A percentile compares a stretch with the other conserved stretches of the same genome.
phyloP scores from a whole-genome alignment of 2,113 vertebrate genomes.

The Poecilia latipinna region DNA sequence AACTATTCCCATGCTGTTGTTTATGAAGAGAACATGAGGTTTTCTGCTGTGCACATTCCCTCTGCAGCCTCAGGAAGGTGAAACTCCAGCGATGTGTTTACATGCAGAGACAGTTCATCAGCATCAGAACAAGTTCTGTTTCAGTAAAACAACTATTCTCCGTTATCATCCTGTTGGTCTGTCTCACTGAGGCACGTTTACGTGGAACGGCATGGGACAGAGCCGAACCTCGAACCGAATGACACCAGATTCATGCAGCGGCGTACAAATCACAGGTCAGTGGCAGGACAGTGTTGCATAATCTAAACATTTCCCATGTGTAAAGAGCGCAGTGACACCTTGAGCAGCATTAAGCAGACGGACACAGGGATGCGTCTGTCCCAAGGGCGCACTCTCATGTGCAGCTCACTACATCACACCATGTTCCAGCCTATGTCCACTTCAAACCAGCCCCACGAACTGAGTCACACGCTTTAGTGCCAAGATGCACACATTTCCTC shows the following conservation, averaged over 20 bases:
- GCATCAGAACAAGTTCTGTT: background rate
- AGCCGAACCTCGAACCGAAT: background rate
- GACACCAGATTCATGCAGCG: slow-evolving; percentile 2
- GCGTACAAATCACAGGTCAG: slow-evolving; percentile 22
- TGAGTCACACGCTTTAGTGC: slow-evolving; percentile 3
- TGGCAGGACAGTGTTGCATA: slow-evolving; percentile 5
- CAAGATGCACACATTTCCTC: background rate
- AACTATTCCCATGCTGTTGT: too few species aligned
- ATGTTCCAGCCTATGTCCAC: background rate
- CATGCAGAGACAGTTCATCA: background rate
- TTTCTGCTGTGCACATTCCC: too few species aligned
- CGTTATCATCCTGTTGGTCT: background rate
- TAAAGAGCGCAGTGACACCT: slow-evolving; percentile 22
- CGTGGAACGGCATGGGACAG: background rate
- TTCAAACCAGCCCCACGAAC: slow-evolving; percentile 1
- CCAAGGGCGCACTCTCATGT: background rate
- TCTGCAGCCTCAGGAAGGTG: background rate
- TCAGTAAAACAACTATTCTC: background rate
- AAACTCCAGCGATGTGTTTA: background rate
- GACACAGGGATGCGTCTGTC: background rate
- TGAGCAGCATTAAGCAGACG: slow-evolving; percentile 28
- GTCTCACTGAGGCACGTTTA: accelerated
- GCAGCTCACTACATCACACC: background rate
- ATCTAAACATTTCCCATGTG: slow-evolving; percentile 15
- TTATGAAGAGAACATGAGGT: too few species aligned